Evolutionary conservation across 2,797 vertebrate species (phyloP).

Genomic region (Dendrocincla tyrannina): DNA sequence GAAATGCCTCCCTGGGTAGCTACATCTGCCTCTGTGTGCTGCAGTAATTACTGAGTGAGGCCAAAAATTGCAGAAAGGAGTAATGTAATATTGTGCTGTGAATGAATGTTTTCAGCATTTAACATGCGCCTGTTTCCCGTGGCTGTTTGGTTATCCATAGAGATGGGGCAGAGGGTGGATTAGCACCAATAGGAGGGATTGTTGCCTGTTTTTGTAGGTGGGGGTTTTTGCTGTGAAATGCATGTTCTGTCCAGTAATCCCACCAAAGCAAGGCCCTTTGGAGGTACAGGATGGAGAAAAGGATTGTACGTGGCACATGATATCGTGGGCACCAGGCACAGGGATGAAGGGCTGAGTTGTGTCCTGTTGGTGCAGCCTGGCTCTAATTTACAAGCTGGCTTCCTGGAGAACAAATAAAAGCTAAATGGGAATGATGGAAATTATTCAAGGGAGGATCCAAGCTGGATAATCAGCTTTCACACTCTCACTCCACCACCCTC

Average conservation of each 20-base stretch:
- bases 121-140: accelerated
- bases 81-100: background rate
- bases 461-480: conserved; percentile 40
- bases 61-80: background rate
- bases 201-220: background rate
- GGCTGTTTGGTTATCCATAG: background rate
- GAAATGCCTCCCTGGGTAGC: background rate
- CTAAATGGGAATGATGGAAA: background rate
- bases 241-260: conserved; percentile 13
- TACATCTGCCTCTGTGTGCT: background rate
- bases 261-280: background rate
- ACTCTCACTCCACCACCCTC: background rate
- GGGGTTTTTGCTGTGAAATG: background rate
- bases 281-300: background rate
- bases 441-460: conserved; percentile 13
- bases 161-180: background rate
- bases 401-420: conserved; percentile 41
- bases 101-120: background rate
- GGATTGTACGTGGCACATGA: background rate
- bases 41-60: background rate
- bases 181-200: background rate
- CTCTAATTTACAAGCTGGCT: conserved; percentile 3
- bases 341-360: background rate
- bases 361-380: background rate
- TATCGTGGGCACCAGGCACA: background rate